Evolutionary conservation across 2,797 vertebrate genomes (phyloP), one percentile per base, ranked within the genome.

Genomic region (Diceros bicornis): DNA sequence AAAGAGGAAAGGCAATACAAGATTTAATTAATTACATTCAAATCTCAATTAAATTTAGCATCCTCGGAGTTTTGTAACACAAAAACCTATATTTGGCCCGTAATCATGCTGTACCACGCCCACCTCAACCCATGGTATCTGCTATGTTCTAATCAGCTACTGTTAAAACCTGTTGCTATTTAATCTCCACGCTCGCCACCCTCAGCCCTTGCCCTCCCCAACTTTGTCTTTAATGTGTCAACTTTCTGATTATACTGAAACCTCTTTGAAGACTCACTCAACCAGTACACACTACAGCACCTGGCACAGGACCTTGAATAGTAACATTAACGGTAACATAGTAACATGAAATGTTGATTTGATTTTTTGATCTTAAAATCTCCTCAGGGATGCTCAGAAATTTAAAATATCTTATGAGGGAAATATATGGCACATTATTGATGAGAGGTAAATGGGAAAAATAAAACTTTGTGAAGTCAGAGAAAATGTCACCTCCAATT

Each of bases 301-400:
- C 34, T 13, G 0, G 4, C 12, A 18, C 1, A 14, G 6, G 9
- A 61, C 18, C 55, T 4, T 16, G 2, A 4, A 34, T 8, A 1
- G 57, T n/a, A 11, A 34, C 4, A 0, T 52, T 37, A 74, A 50
- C 3, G n/a, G 16, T 61, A 52, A 6, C 68, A 50, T 23, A 17
- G 14, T 14, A 64, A 72, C 21, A 41, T 17, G 71, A 95, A 86
- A 89, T 10, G 16, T 13, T n/a, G 59, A 64, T 74, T 79, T 52
- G 50, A 61, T 59, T 81, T 25, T 96, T 94, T 52, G 34, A 69
- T 59, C 37, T 97, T 88, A 81, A 82, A 92, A 85, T 57, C 44
- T 85, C 47, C 27, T 17, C 82, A 91, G 21, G 32, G 92, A 57
- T 37, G 8, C 55, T 79, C 25, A 41, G 75, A 92, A 18, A 50